Percentiles rank a stretch among this genome's conserved stretches.
Evolutionary conservation across 2,113 vertebrate genomes (phyloP).

Genomic region (Phocoena sinus): DNA sequence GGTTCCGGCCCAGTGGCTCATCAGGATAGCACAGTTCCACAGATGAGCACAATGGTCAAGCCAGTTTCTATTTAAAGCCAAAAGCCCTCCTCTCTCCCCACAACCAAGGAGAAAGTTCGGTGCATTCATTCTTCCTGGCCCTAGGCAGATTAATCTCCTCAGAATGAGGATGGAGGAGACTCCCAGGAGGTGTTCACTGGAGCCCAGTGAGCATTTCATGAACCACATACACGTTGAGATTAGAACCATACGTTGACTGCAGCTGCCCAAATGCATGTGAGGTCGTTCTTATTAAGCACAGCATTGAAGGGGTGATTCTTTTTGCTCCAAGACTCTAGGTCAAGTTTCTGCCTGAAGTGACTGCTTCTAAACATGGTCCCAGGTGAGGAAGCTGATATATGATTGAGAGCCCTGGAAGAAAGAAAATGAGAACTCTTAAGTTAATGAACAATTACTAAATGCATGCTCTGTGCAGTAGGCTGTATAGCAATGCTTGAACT

Average conservation of each 20-base stretch:
- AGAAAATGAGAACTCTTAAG: not conserved
- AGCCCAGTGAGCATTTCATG: not conserved
- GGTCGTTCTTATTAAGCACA: rapidly evolving
- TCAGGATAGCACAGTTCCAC: not conserved
- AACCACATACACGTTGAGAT: not conserved
- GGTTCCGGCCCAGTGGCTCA: not conserved
- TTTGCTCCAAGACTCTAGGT: not conserved
- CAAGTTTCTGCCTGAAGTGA: not conserved
- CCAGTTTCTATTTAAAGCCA: not conserved
- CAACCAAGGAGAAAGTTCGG: not conserved
- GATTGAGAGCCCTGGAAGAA: not conserved
- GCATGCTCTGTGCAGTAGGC: not conserved
- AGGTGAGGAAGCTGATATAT: not conserved
- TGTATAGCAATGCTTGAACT: not conserved
- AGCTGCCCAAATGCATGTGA: not conserved
- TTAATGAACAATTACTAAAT: not conserved
- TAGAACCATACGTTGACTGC: not conserved
- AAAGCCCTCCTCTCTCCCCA: not conserved
- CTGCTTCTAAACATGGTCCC: not conserved
- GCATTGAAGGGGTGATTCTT: not conserved
- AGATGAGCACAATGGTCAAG: not conserved
- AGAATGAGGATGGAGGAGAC: not conserved
- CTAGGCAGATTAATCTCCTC: not conserved
- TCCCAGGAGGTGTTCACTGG: not conserved
- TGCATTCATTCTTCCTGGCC: not conserved